Conservation (phyloP, 2,797 vertebrate genomes). For the Sebastes hopkinsi region DNA sequence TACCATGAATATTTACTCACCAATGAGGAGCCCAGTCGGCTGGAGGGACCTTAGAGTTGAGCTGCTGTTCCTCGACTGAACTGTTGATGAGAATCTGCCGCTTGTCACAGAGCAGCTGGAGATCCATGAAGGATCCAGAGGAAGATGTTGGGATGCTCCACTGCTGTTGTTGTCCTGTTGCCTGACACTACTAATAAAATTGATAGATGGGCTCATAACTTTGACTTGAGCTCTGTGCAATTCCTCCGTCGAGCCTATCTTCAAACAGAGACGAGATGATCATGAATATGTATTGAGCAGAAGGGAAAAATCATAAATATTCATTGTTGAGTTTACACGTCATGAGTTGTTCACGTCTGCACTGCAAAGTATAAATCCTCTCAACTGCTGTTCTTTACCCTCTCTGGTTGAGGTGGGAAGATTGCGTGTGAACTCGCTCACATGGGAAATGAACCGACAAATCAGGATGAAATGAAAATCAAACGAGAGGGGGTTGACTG, state of each 20-base stretch:
- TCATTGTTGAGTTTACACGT: background rate
- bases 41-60: background rate
- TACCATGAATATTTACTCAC: background rate
- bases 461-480: slow-evolving; percentile 51
- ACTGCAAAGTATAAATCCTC: background rate
- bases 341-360: background rate
- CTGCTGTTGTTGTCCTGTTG: background rate
- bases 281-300: slow-evolving; percentile 25
- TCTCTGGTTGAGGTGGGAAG: slow-evolving; percentile 6
- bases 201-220: background rate
- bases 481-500: slow-evolving; percentile 20
- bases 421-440: slow-evolving; percentile 13
- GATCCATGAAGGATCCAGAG: background rate
- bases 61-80: background rate
- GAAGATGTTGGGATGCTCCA: background rate
- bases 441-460: slow-evolving; percentile 35
- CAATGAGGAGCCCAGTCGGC: background rate
- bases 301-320: slow-evolving; percentile 7
- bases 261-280: background rate
- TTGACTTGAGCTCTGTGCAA: background rate
- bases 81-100: too few species aligned
- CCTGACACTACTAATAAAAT: background rate
- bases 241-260: background rate
- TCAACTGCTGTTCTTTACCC: background rate
- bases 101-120: background rate